These are phyloP conservation scores for Pteronura brasiliensis DNA, from an alignment of 2,113 vertebrate genomes.

Conservation along the genomic window DNA sequence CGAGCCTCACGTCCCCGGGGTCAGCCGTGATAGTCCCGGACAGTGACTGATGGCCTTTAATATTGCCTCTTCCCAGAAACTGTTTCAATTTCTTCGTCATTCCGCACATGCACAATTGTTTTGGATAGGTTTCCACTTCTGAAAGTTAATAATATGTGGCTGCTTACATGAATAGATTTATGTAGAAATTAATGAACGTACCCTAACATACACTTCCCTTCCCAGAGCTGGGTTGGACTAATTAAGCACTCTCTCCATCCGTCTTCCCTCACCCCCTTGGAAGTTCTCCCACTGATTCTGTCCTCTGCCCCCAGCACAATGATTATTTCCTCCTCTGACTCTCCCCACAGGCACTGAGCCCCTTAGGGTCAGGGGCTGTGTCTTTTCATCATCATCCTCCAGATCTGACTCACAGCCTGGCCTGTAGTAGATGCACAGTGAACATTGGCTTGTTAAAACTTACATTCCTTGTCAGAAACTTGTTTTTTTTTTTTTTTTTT, in stretches of 20 bases:
- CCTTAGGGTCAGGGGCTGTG: neutral
- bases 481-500: neutral
- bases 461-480: neutral
- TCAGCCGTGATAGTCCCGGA: neutral
- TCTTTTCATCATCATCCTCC: neutral
- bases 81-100: accelerated
- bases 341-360: neutral
- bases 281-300: neutral
- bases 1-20: neutral
- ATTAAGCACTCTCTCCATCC: neutral
- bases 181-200: neutral
- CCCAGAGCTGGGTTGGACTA: neutral
- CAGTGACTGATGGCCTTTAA: neutral
- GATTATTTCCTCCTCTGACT: neutral
- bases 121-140: neutral
- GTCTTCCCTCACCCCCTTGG: neutral
- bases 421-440: neutral
- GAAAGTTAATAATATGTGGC: neutral
- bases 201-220: neutral
- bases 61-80: neutral
- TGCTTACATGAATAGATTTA: neutral
- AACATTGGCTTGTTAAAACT: neutral
- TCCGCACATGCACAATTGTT: neutral
- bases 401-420: neutral
- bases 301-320: neutral